phyloP scores from a whole-genome alignment of 1,140 invertebrate genomes.

The Parasteatoda tepidariorum region DNA sequence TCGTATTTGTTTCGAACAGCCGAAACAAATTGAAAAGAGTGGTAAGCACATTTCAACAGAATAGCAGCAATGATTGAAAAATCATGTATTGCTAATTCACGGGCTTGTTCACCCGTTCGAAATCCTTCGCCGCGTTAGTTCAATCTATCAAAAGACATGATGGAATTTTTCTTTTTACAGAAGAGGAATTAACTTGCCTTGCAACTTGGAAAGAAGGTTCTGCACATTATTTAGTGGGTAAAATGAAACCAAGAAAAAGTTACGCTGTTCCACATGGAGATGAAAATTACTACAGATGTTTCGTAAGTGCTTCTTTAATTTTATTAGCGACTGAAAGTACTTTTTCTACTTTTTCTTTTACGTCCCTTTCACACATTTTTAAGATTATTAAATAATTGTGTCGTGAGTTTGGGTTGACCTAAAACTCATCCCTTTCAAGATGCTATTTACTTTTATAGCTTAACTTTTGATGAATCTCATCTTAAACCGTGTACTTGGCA shows the following conservation, averaged over 20 bases:
- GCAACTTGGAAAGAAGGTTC: constrained; percentile 90
- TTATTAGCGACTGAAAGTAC: background rate
- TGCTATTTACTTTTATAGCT: background rate
- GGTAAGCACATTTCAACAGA: too few relatives aligned
- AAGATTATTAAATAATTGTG: background rate
- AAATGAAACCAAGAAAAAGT: constrained; percentile 69
- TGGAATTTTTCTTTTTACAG: constrained; percentile 71
- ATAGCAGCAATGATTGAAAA: too few relatives aligned
- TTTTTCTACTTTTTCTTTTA: background rate
- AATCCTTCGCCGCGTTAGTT: too few relatives aligned
- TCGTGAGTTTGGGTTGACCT: background rate
- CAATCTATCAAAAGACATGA: too few relatives aligned
- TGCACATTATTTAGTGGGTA: constrained; percentile 84
- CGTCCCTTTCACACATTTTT: background rate
- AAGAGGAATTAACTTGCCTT: constrained; percentile 85
- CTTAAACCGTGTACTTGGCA: too few relatives aligned
- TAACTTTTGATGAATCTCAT: too few relatives aligned
- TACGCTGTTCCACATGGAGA: constrained; percentile 44
- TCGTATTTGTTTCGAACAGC: too few relatives aligned
- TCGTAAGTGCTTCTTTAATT: constrained; percentile 72
- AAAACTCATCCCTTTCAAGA: background rate
- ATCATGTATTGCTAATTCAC: too few relatives aligned
- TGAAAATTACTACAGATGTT: constrained; percentile 78
- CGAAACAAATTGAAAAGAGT: too few relatives aligned
- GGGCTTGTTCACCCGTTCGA: too few relatives aligned